Evolutionary conservation across 2,888 invertebrate genomes (phyloP).

Genomic region (Herminia tarsipennalis): DNA sequence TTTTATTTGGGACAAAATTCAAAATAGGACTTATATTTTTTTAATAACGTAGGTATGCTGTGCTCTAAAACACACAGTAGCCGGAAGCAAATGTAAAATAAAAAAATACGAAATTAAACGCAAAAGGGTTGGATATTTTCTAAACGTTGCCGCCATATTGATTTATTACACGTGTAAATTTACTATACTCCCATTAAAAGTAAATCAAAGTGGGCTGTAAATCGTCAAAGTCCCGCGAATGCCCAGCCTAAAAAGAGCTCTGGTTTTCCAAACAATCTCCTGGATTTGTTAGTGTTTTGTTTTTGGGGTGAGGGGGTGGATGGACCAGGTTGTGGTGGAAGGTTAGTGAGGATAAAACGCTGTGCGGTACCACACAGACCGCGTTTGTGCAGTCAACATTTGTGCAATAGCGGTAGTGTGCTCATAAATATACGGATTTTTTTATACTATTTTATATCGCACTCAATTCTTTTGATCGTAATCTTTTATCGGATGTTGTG

Average conservation of each 20-base stretch:
- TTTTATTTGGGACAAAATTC: too few relatives aligned
- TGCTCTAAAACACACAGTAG: too few relatives aligned
- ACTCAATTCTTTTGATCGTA: slow-evolving; percentile 38
- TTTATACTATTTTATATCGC: slow-evolving; percentile 39
- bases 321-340: slow-evolving; percentile 24
- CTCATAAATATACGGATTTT: slow-evolving; percentile 46
- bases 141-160: slow-evolving; percentile 52
- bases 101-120: slow-evolving; percentile 34
- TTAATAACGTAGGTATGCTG: too few relatives aligned
- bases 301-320: slow-evolving; percentile 2
- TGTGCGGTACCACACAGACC: slow-evolving; percentile 50
- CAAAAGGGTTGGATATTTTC: slow-evolving; percentile 35
- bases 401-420: slow-evolving; percentile 47
- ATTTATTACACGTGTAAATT: slow-evolving; percentile 69
- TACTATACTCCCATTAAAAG: slow-evolving; percentile 66
- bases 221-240: slow-evolving; percentile 60
- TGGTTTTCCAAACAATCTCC: not conserved
- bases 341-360: slow-evolving; percentile 46
- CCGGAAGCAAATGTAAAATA: slow-evolving; percentile 28
- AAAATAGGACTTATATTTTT: too few relatives aligned
- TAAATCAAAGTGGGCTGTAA: slow-evolving; percentile 69
- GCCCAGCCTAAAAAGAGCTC: slow-evolving; percentile 35
- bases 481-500: slow-evolving; percentile 26
- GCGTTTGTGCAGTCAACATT: slow-evolving; percentile 55
- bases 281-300: slow-evolving; percentile 1